Base-by-base conservation (phyloP, 2,797 vertebrate genomes). In the Pangasius sanitwongsei region DNA sequence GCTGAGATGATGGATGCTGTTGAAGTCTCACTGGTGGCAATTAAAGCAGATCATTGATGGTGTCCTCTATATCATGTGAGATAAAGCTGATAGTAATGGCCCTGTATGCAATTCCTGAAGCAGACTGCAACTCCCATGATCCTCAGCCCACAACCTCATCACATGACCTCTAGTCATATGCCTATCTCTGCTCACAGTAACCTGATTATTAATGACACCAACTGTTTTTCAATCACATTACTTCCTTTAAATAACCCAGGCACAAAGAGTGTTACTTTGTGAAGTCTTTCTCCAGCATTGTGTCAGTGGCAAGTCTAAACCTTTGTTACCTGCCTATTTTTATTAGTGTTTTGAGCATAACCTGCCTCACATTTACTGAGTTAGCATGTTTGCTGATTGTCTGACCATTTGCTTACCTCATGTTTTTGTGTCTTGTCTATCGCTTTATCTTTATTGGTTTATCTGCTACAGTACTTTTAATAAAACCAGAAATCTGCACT, bases 11-110 rank as follows among this genome's bases (percentile, higher is more conserved):
- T 78, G 69, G 65, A 81, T 82, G 84, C 37, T 82, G 65, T 48
- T 63, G 61, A 90, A 44, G 44, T 85, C 59, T 61, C 67, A 87
- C 41, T 69, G 81, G 81, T 85, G 67, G 37, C 53, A 44, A 82
- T 88, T 91, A 88, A 87, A 89, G 70, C 57, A 70, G 85, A n/a
- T 89, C 78, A 69, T 55, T 57, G 75, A 65, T 87, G 41, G 23
- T 61, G 16, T 72, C 37, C 70, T 91, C 86, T 20, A 65, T 87
- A 85, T 85, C 83, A 78, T 61, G 59, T 83, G 83, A 90, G 34
- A 81, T 25, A n/a, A 74, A 82, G 41, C 28, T 70, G 65, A 23
- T 70, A 20, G 9, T 72, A 37, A 20, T 6, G 2, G 55, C 18
- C 16, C 34, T 81, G 20, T 82, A 8, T 81, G 6, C 6, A 81